These are phyloP conservation scores for Eulemur albifrons DNA, from an alignment of 2,797 vertebrate genomes.

Conservation along the genomic window DNA sequence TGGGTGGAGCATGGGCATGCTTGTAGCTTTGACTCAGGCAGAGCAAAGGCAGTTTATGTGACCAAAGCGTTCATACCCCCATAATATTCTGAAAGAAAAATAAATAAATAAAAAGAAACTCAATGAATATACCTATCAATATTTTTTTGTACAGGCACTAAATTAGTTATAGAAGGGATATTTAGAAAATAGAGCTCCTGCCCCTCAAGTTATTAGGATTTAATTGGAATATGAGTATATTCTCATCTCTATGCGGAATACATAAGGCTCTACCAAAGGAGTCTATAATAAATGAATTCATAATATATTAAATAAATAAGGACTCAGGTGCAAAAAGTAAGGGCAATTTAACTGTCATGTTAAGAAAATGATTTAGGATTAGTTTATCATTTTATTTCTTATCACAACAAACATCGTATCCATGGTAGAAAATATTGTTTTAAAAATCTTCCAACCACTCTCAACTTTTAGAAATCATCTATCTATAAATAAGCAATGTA, in stretches of 20 bases:
- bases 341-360: background rate
- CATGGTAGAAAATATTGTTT: background rate
- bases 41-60: too few species aligned
- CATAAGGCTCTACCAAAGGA: background rate
- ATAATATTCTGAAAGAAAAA: too few species aligned
- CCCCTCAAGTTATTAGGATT: background rate
- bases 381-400: background rate
- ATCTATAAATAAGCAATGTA: background rate
- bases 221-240: background rate
- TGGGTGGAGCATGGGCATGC: too few species aligned
- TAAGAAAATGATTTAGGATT: background rate
- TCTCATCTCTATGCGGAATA: background rate
- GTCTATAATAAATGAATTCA: background rate
- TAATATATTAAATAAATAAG: background rate
- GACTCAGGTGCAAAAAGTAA: background rate
- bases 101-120: background rate
- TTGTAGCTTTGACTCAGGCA: too few species aligned
- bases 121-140: background rate
- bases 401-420: background rate
- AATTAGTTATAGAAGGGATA: background rate
- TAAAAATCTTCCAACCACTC: background rate
- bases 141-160: background rate
- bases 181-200: background rate
- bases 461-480: background rate
- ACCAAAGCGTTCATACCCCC: too few species aligned